Conservation (phyloP, 2,888 invertebrate species). For the Eupelmus urozonus region DNA sequence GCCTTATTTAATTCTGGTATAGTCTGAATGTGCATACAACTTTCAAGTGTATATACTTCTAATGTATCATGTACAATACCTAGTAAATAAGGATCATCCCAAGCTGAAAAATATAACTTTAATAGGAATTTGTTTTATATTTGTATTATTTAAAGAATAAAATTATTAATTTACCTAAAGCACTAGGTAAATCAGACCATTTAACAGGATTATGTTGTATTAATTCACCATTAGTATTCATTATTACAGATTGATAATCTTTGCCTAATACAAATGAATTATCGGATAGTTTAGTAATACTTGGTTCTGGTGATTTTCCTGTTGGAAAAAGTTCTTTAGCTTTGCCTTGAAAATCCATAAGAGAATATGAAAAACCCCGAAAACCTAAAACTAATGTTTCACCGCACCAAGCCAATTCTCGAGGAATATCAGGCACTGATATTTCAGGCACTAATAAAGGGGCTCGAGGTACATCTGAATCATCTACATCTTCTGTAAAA, state of each 20-base stretch:
- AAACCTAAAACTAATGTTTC: conserved; percentile 73
- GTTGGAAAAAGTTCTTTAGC: conserved; percentile 91
- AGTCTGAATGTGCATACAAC: conserved; percentile 88
- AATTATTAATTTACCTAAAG: conserved; percentile 79
- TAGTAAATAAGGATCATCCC: conserved; percentile 95
- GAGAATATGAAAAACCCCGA: conserved; percentile 73
- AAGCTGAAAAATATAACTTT: conserved; percentile 80
- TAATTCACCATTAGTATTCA: conserved; percentile 86
- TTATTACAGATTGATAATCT: conserved; percentile 91
- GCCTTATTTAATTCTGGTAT: conserved; percentile 87
- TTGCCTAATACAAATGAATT: conserved; percentile 89
- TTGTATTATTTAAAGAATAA: conserved; percentile 19
- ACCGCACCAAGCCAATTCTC: conserved; percentile 74
- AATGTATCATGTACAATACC: conserved; percentile 90
- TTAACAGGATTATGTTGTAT: conserved; percentile 85
- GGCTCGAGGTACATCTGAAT: conserved; percentile 48
- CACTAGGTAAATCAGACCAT: conserved; percentile 88
- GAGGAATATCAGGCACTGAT: conserved; percentile 62
- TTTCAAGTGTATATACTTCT: conserved; percentile 92
- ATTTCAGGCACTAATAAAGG: conserved; percentile 53
- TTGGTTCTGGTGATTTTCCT: conserved; percentile 89
- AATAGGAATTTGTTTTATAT: background rate
- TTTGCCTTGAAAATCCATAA: conserved; percentile 79
- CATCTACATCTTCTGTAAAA: conserved; percentile 77
- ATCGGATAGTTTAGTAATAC: conserved; percentile 87